A percentile compares a stretch with the other conserved stretches of the same genome.
Evolutionary conservation across 2,797 vertebrate species (phyloP).

Genomic region (Glyptemys insculpta): DNA sequence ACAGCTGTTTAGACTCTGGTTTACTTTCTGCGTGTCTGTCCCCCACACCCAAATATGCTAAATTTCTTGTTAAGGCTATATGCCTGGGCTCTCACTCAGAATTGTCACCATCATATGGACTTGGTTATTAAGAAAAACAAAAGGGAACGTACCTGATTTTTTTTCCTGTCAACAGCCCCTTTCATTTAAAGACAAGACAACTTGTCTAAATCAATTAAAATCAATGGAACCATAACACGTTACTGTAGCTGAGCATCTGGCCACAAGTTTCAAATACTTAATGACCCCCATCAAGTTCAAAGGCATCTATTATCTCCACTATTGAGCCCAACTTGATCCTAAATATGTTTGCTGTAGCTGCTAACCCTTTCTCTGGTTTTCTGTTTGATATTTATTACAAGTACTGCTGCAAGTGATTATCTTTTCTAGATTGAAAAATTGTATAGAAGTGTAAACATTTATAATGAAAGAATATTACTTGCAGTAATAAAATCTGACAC

Average conservation of each 20-base stretch:
- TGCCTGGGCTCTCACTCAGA: not conserved
- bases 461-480: not conserved
- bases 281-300: not conserved
- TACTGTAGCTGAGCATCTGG: not conserved
- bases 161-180: not conserved
- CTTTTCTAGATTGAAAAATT: not conserved
- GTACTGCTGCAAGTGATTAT: not conserved
- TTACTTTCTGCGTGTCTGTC: not conserved
- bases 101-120: not conserved
- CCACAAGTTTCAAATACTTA: not conserved
- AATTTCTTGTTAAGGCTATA: not conserved
- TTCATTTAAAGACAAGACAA: not conserved
- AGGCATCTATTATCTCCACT: not conserved
- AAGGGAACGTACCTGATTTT: not conserved
- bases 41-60: not conserved
- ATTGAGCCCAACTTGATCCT: not conserved
- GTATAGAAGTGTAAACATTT: not conserved
- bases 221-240: not conserved
- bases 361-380: not conserved
- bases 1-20: not conserved
- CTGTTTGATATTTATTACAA: not conserved
- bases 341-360: not conserved
- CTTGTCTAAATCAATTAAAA: not conserved
- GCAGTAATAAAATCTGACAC: not conserved
- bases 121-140: not conserved